These are phyloP conservation scores for Leptogaster cylindrica DNA, from an alignment of 2,888 invertebrate genomes.

Conservation along the genomic window DNA sequence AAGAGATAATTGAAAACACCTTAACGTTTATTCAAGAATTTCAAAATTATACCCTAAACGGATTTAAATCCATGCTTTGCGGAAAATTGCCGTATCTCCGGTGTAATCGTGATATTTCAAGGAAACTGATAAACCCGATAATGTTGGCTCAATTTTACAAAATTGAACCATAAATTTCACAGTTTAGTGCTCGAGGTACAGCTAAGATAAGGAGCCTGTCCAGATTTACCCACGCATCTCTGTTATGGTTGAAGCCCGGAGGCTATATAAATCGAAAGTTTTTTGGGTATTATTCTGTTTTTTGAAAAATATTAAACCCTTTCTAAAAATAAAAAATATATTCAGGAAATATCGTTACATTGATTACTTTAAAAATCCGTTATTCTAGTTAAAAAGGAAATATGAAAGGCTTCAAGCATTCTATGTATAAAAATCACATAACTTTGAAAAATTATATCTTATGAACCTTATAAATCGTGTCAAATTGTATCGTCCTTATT, in stretches of 20 bases:
- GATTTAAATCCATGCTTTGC: background rate
- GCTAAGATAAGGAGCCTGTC: conserved; percentile 1
- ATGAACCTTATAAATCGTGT: too few relatives aligned
- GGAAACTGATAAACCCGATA: conserved; percentile 32
- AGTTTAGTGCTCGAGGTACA: conserved; percentile 10
- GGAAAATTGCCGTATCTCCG: conserved; percentile 15
- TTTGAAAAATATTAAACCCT: too few relatives aligned
- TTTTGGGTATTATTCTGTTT: too few relatives aligned
- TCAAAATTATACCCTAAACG: conserved; percentile 6
- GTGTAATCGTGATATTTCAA: conserved; percentile 34
- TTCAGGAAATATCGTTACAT: too few relatives aligned
- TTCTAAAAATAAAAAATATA: too few relatives aligned
- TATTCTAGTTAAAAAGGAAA: too few relatives aligned
- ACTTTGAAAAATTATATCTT: too few relatives aligned
- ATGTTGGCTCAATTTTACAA: conserved; percentile 22
- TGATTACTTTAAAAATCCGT: too few relatives aligned
- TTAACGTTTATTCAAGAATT: conserved; percentile 32
- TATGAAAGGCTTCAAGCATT: too few relatives aligned
- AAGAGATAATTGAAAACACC: conserved; percentile 39
- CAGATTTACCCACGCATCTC: conserved; percentile 14
- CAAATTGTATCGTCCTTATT: too few relatives aligned
- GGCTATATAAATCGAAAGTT: conserved; percentile 18
- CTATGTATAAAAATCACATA: too few relatives aligned
- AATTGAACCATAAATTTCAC: conserved; percentile 30
- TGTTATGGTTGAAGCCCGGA: conserved; percentile 1